A percentile compares a stretch with the other conserved stretches of the same genome.
Conservation (phyloP, 2,113 vertebrate species). For the Bubalus kerabau region DNA sequence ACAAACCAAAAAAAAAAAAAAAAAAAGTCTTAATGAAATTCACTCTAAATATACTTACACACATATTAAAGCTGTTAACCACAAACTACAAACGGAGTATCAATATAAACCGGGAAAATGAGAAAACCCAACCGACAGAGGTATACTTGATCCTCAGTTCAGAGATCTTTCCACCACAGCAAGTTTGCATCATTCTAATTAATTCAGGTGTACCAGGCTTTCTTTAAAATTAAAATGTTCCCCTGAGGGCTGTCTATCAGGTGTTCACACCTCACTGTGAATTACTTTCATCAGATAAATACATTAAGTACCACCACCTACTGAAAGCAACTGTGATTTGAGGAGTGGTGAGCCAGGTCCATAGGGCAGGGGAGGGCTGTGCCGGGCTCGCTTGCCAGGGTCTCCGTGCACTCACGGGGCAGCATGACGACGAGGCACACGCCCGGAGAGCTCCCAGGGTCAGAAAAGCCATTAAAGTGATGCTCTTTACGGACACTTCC, state of each 20-base stretch:
- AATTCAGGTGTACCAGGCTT: background rate
- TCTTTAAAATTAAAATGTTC: conserved; percentile 26
- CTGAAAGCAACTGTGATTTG: background rate
- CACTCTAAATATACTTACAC: background rate
- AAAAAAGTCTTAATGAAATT: background rate
- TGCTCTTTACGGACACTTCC: background rate
- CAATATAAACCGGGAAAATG: background rate
- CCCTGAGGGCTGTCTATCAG: background rate
- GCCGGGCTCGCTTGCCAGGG: rapidly evolving
- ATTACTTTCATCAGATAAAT: conserved; percentile 15
- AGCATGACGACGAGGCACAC: no score
- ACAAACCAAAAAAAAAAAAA: background rate
- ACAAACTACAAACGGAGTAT: background rate
- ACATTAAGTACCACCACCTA: background rate
- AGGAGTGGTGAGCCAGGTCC: background rate
- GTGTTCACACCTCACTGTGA: background rate
- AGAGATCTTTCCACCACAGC: background rate
- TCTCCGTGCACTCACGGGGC: background rate
- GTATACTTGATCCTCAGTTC: background rate
- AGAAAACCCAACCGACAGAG: background rate
- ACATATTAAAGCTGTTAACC: background rate
- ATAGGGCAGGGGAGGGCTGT: rapidly evolving
- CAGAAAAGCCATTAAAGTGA: background rate
- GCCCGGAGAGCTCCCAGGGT: background rate
- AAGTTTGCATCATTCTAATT: background rate